Percentiles rank a stretch among this genome's conserved stretches.
These are phyloP conservation scores for Crotalus tigris DNA, from an alignment of 2,113 vertebrate species.

Conservation along the genomic window DNA sequence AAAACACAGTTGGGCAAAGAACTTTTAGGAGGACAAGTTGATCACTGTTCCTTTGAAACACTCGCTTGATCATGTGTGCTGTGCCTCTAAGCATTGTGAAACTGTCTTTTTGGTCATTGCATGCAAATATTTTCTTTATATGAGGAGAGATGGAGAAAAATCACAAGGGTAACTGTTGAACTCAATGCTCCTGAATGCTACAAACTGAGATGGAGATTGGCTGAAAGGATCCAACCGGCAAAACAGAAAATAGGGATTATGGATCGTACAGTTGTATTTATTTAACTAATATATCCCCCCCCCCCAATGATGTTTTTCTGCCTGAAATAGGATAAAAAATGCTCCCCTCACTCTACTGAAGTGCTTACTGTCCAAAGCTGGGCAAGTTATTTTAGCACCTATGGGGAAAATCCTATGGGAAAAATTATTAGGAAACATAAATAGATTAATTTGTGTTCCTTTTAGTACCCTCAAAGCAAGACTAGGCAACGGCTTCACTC, in stretches of 20 bases:
- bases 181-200: neutral
- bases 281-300: neutral
- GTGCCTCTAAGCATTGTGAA: neutral
- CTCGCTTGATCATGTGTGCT: neutral
- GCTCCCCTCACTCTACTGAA: neutral
- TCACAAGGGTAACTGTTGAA: too few species aligned
- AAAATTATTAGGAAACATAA: neutral
- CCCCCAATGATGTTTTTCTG: neutral
- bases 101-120: neutral
- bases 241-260: neutral
- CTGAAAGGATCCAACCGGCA: neutral
- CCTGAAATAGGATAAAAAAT: neutral
- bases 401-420: neutral
- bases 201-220: neutral
- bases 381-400: neutral
- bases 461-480: neutral
- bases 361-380: neutral
- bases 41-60: constrained; percentile 29
- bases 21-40: constrained; percentile 14
- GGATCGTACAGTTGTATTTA: neutral
- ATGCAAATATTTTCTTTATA: neutral
- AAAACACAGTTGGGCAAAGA: constrained; percentile 21
- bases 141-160: neutral
- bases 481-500: neutral
- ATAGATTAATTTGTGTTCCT: neutral